Conservation (phyloP, 2,113 vertebrate species). For the Calonectris borealis region DNA sequence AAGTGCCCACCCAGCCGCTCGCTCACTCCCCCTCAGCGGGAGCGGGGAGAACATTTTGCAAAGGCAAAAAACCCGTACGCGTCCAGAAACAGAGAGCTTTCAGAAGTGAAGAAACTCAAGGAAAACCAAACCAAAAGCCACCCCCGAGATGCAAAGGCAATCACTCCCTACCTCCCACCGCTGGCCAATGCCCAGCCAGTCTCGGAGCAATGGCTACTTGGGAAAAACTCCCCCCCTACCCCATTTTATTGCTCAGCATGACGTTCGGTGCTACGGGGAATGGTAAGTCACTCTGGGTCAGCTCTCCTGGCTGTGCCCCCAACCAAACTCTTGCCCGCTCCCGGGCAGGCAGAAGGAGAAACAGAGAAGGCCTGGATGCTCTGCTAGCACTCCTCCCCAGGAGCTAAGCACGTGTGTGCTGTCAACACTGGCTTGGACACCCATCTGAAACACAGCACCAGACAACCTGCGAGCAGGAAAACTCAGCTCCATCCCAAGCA, state of each 20-base stretch:
- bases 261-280: background rate
- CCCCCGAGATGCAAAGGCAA: background rate
- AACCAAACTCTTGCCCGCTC: background rate
- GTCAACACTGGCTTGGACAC: too few species aligned
- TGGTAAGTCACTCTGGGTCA: too few species aligned
- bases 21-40: background rate
- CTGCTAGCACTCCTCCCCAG: background rate
- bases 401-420: background rate
- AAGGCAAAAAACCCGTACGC: accelerated
- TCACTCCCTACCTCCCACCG: too few species aligned
- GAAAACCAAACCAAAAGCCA: too few species aligned
- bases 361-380: accelerated
- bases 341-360: background rate
- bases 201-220: background rate
- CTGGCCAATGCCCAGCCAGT: background rate
- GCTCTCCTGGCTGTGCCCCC: background rate
- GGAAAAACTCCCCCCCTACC: background rate
- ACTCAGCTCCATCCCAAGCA: too few species aligned
- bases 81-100: background rate
- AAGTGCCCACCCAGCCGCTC: background rate
- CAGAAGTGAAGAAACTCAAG: background rate
- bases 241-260: too few species aligned
- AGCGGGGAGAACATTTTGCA: background rate
- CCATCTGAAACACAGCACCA: background rate
- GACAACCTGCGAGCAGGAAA: background rate